Evolutionary conservation across 2,113 vertebrate species (phyloP), one percentile per base, ranked within the genome.

Genomic region (Pelecanoides urinatrix): DNA sequence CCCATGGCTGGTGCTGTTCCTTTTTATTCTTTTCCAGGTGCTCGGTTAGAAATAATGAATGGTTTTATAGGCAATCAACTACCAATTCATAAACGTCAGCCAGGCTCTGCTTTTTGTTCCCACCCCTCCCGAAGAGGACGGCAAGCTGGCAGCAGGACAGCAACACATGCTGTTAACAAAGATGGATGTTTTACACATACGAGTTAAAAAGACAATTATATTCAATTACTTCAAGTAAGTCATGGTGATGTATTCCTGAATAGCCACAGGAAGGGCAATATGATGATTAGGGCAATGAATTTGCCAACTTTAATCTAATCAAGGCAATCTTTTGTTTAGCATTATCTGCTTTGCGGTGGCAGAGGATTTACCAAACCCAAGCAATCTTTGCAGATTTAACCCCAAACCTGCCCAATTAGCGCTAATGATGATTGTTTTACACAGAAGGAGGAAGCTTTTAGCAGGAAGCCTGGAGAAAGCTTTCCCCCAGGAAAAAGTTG

Each of bases 151-250:
- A 97, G 87, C 92, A 94, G 80, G 84, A 95, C 95, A 97, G 94
- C 84, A 90, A 81, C 38, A 40, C 81, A 79, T 0, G 4, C 77
- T 2, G 32, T 95, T 97, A 96, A 96, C 94, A 96, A 94, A 96
- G 97, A 97, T 86, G 87, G 96, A 97, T 97, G 95, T 76, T 97
- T 96, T 92, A 97, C 95, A 96, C 81, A 47, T 83, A 95, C 5
- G 2, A 96, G 88, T 88, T 96, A 96, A 97, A 96, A 96, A 96
- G 95, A 96, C 94, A 97, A 96, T 96, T 97, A 97, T 93, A 96
- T 96, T 97, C 96, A 97, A 97, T 97, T 97, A 97, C 94, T 93
- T 90, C 95, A 96, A 97, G 95, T 91, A 95, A 97, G 94, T 91
- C 92, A 91, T 11, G 27, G 91, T 95, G 96, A 96, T 96, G 84